Evolutionary conservation across 2,888 invertebrate species (phyloP).

Genomic region (Nebria salina): DNA sequence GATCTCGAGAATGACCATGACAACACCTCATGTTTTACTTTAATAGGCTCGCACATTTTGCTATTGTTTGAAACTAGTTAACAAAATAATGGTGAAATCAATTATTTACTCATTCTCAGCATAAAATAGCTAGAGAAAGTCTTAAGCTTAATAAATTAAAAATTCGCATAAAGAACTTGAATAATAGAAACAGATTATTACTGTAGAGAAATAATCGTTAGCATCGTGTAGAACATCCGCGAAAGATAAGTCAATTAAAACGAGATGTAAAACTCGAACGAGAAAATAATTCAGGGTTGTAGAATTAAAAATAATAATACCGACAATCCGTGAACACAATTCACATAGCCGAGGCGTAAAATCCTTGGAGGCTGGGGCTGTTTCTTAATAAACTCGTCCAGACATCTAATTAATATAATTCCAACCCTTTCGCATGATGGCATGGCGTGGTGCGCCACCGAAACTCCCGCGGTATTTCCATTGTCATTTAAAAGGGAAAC

Average conservation of each 20-base stretch:
- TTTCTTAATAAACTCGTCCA: conserved; percentile 56
- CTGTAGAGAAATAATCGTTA: too few species aligned
- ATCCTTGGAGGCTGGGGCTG: conserved; percentile 14
- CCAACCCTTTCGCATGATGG: conserved; percentile 54
- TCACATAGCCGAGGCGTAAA: not conserved
- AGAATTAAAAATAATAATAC: not conserved
- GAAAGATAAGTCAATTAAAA: not conserved
- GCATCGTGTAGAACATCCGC: not conserved
- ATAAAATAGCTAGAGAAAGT: too few species aligned
- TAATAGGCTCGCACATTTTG: conserved; percentile 6
- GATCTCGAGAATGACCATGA: conserved; percentile 13
- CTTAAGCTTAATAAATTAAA: too few species aligned
- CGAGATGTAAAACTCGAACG: not conserved
- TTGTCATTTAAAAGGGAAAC: conserved; percentile 27
- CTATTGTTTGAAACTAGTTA: not conserved
- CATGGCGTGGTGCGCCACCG: not conserved
- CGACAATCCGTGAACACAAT: conserved; percentile 1
- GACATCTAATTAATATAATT: conserved; percentile 58
- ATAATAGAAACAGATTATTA: too few species aligned
- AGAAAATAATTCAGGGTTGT: not conserved
- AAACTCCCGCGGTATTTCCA: conserved; percentile 22
- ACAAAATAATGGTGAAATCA: not conserved
- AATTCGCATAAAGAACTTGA: too few species aligned
- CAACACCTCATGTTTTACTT: conserved; percentile 6
- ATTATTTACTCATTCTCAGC: too few species aligned